Conservation (phyloP, 2,797 vertebrate genomes). For the Odontamblyopus lacepedii region DNA sequence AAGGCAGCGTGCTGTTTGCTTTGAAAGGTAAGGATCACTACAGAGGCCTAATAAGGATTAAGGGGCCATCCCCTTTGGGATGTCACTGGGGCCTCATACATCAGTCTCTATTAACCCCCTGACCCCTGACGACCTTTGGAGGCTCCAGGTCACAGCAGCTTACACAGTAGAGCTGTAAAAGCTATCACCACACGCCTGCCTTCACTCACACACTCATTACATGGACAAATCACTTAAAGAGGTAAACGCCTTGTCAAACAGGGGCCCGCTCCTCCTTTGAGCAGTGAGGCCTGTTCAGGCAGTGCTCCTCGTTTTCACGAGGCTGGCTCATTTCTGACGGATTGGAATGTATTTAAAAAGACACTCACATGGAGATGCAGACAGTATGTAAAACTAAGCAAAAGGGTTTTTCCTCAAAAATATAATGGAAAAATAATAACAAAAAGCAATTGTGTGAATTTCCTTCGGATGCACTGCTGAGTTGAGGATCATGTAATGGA, state of each 20-base stretch:
- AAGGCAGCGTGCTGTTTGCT: slow-evolving; percentile 89
- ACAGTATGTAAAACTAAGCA: not conserved
- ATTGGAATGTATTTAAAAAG: slow-evolving; percentile 11
- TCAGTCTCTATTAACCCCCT: slow-evolving; percentile 79
- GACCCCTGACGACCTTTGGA: slow-evolving; percentile 71
- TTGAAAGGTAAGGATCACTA: slow-evolving; percentile 94
- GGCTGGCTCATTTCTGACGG: not conserved
- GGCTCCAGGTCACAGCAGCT: slow-evolving; percentile 59
- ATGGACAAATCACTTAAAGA: slow-evolving; percentile 37
- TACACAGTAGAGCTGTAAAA: slow-evolving; percentile 46
- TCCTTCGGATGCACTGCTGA: not conserved
- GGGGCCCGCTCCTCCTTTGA: slow-evolving; percentile 16
- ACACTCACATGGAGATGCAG: not conserved
- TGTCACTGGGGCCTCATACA: slow-evolving; percentile 77
- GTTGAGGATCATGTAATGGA: slow-evolving; percentile 29
- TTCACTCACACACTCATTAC: slow-evolving; percentile 35
- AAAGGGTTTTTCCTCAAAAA: slow-evolving; percentile 6
- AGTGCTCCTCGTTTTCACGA: slow-evolving; percentile 16
- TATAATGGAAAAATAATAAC: slow-evolving; percentile 4
- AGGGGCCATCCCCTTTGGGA: slow-evolving; percentile 88
- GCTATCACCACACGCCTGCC: slow-evolving; percentile 20
- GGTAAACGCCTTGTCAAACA: slow-evolving; percentile 42
- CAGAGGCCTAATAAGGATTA: slow-evolving; percentile 98
- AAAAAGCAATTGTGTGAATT: not conserved
- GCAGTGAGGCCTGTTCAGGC: slow-evolving; percentile 9